Evolutionary conservation across 2,797 vertebrate species (phyloP), one percentile per base, ranked within the genome.

Genomic region (Diplodus puntazzo): DNA sequence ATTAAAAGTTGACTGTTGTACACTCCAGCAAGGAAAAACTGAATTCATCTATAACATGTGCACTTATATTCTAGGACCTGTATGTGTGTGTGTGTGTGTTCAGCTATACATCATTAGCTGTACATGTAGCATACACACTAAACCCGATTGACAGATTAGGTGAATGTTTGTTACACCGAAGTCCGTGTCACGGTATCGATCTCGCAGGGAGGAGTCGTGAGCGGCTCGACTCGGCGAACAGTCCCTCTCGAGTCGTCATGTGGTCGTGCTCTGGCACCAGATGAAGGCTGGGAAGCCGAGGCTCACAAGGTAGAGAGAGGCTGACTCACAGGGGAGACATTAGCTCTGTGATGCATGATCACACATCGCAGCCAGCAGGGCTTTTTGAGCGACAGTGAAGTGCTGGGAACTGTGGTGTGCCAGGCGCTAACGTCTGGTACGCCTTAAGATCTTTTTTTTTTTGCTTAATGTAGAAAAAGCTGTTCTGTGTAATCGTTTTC

Each of bases 281-380:
- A 91, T 82, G 84, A 92, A 90, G 88, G 83, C 85, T 82, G 85
- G 74, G 68, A 84, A 85, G 87, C 75, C 45, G 27, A 80, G 84
- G 85, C 80, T 90, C 92, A 89, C 86, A 84, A 90, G 89, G 89
- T 88, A 86, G 82, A 88, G 83, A 80, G 80, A 79, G 86, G 84
- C 86, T 92, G 92, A 93, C 88, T 92, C 92, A 92, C 88, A 75
- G 90, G 90, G 89, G 92, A 92, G 85, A 90, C 88, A 90, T 92
- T 91, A 92, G 85, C 90, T 86, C 84, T 80, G 83, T 89, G 87
- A 92, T 87, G 90, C 91, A 89, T 87, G 87, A 91, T 92, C 75
- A 84, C 90, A 89, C 89, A 91, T 90, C 85, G 67, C 83, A 87
- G 91, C 73, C 82, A 81, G 79, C 81, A 81, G 83, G 83, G 79